Evolutionary conservation across 2,888 invertebrate species (phyloP), one percentile per base, ranked within the genome.

Genomic region (Branchellion lobata): DNA sequence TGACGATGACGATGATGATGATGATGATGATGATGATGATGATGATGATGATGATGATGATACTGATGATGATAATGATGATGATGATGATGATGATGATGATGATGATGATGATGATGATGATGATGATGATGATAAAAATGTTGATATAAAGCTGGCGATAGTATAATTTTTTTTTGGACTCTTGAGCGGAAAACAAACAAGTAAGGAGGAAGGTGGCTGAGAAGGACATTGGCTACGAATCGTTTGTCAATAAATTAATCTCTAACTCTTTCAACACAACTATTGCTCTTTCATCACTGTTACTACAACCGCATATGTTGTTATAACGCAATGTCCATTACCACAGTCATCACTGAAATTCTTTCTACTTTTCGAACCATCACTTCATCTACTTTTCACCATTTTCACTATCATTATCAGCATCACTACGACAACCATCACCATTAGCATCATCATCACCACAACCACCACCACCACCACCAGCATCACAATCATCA

Each of bases 61-160:
- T 27, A 31, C 21, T 21, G 69, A 27, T 27, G 69, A 27, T 69
- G 69, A 29, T 69, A 31, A 69, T 69, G 69, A 31, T 69, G 69
- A 31, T 69, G 69, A 69, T 69, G 69, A 69, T 34, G 31, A 69
- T 33, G 68, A 68, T 68, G 51, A 71, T 78, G 78, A 71, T 78
- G 47, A 78, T 71, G 78, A 71, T 71, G 69, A 78, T 36, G 78
- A 78, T 40, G 71, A 78, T 78, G 78, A 78, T 69, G 69, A 78
- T 34, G 69, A 5, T 27, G 69, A 31, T 21, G 69, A 27, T 27
- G 69, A 27, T 69, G 69, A 29, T 69, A 31, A 69, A 29, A 31
- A 31, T 69, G 69, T 21, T 69, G 69, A 69, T 69, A n/a, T n/a
- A n/a, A n/a, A n/a, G n/a, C n/a, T n/a, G n/a, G n/a, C n/a, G n/a